A percentile compares a stretch with the other conserved stretches of the same genome.
These are phyloP conservation scores for Gastracanthus pulcherrimus DNA, from an alignment of 2,888 invertebrate species.

Conservation along the genomic window DNA sequence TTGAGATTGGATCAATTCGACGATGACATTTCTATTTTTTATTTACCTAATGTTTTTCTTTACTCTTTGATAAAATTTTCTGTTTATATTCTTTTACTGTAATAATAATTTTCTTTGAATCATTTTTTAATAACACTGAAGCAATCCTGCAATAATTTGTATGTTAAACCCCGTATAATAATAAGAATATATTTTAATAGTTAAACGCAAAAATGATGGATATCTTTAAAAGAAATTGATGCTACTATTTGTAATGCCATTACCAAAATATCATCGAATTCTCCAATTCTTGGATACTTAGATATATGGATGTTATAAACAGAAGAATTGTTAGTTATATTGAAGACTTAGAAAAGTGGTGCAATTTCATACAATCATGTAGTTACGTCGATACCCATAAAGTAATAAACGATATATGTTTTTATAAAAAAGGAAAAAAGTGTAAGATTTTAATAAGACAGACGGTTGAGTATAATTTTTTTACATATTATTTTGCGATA, in stretches of 20 bases:
- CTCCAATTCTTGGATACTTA: not conserved
- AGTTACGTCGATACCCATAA: not conserved
- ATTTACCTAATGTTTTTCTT: no score
- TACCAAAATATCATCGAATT: not conserved
- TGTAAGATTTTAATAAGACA: not conserved
- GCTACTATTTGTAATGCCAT: not conserved
- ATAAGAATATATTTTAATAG: no score
- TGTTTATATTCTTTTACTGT: no score
- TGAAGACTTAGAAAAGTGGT: slow-evolving; percentile 6
- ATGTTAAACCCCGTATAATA: no score
- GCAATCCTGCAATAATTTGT: no score
- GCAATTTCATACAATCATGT: slow-evolving; percentile 14
- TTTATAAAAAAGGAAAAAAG: no score
- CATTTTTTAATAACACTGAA: no score
- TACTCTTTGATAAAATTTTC: no score
- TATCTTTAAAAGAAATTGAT: not conserved
- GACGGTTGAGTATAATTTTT: not conserved
- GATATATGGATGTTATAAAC: not conserved
- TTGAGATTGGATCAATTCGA: not conserved
- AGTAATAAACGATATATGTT: no score
- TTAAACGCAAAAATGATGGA: not conserved
- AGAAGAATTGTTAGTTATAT: not conserved
- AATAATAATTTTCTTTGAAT: no score
- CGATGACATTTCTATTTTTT: not conserved
- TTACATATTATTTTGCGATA: slow-evolving; percentile 16